Evolutionary conservation across 2,113 vertebrate genomes (phyloP), one percentile per base, ranked within the genome.

Genomic region (Coregonus clupeaformis): DNA sequence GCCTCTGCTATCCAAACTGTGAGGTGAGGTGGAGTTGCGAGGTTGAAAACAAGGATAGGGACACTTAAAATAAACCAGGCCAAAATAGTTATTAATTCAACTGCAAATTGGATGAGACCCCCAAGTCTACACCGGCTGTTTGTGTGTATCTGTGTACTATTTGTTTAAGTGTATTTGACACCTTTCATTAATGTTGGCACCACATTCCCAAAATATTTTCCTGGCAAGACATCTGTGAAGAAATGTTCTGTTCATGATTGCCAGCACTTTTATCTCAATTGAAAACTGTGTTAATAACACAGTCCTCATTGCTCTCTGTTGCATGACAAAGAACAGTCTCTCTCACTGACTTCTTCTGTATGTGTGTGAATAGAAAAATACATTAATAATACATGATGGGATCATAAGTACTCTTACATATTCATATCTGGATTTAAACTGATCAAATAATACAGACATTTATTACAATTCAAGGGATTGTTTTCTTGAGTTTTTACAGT

Each of bases 341-440:
- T 18, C 3, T 4, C 16, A 52, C 14, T 5, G 14, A 52, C 16
- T 52, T 49, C 14, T 49, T 52, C 49, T 16, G 16, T 49, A 49
- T 49, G 45, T 49, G 12, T 47, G 45, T 49, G 45, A 49, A 32
- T 24, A 55, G 7, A 14, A 22, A 30, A 7, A 22, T 9, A 2
- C 52, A 71, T 72, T 36, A 27, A 71, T 59, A 59, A 71, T 36
- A 32, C 52, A 71, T 71, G 27, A 59, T 14, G 29, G 27, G 25
- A 55, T 36, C 69, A 59, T 22, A 18, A 60, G 52, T 18, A 22
- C 22, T 47, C 68, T 27, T 27, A 27, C 27, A 27, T 27, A 27
- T 52, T 71, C 69, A 59, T 71, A 60, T 59, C 20, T 59, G 69
- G 52, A 59, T 71, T 59, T 71, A 71, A 71, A 27, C 52, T 59